phyloP scores from a whole-genome alignment of 37 sponge, comb jelly and placozoan genomes.

The Ephydatia muelleri region DNA sequence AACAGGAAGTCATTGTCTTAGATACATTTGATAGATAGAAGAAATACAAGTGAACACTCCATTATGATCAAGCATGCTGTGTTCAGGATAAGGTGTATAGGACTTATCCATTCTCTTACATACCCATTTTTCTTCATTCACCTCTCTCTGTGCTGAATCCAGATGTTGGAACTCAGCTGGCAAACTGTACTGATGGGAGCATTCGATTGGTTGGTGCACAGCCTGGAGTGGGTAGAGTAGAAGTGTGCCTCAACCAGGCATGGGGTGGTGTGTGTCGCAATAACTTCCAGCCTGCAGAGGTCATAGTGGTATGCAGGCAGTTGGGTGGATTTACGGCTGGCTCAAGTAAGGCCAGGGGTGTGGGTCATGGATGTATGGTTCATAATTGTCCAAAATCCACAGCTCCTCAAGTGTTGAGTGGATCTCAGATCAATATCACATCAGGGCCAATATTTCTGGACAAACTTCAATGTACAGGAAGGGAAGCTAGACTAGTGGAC shows the following conservation, averaged over 20 bases:
- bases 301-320: not conserved
- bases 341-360: not conserved
- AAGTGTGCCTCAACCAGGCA: not conserved
- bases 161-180: not conserved
- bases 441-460: not conserved
- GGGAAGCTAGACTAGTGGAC: not conserved
- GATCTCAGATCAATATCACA: not conserved
- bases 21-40: too few species aligned
- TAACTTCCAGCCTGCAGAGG: not conserved
- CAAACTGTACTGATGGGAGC: not conserved
- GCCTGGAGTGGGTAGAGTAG: constrained; percentile 10
- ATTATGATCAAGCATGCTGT: too few species aligned
- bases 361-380: too few species aligned
- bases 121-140: not conserved
- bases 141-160: not conserved
- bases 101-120: too few species aligned
- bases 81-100: too few species aligned
- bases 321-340: not conserved
- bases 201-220: constrained; percentile 6
- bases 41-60: too few species aligned
- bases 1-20: too few species aligned
- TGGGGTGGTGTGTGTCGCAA: not conserved
- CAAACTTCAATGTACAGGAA: not conserved
- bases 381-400: not conserved
- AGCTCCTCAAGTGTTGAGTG: not conserved